Evolutionary conservation across 2,797 vertebrate species (phyloP).

Genomic region (Acanthornis magna): DNA sequence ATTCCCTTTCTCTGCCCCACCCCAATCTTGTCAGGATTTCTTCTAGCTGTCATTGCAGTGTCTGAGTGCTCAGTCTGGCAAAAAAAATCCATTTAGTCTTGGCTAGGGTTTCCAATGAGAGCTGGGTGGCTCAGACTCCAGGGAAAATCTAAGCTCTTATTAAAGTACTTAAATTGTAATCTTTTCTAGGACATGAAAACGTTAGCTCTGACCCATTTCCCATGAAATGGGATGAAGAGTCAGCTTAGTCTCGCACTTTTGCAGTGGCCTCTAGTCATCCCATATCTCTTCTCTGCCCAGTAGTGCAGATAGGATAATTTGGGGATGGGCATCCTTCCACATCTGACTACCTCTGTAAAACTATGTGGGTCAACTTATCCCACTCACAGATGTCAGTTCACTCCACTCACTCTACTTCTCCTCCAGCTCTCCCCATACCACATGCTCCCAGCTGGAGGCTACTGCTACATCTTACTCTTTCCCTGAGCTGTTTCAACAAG

Average conservation of each 20-base stretch:
- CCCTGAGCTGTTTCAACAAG: background rate
- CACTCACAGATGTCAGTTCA: background rate
- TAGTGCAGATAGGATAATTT: background rate
- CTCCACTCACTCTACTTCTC: background rate
- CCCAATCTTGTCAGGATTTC: background rate
- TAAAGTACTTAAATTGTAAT: background rate
- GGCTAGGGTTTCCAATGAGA: background rate
- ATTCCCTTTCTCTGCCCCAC: background rate
- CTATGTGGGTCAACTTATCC: background rate
- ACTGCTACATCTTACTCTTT: background rate
- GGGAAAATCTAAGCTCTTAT: background rate
- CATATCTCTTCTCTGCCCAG: background rate
- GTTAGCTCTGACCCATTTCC: background rate
- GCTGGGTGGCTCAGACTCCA: background rate
- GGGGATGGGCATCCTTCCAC: background rate
- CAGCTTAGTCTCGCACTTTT: background rate
- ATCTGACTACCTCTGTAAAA: background rate
- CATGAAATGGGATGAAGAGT: background rate
- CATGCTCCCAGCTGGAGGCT: background rate
- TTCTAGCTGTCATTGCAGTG: background rate
- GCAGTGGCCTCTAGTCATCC: background rate
- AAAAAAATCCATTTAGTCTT: background rate
- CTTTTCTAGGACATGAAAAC: background rate
- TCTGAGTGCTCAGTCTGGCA: background rate
- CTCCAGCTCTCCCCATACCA: background rate